These are phyloP conservation scores for Poeciliopsis retropinna DNA, from an alignment of 2,113 vertebrate species.

Conservation along the genomic window DNA sequence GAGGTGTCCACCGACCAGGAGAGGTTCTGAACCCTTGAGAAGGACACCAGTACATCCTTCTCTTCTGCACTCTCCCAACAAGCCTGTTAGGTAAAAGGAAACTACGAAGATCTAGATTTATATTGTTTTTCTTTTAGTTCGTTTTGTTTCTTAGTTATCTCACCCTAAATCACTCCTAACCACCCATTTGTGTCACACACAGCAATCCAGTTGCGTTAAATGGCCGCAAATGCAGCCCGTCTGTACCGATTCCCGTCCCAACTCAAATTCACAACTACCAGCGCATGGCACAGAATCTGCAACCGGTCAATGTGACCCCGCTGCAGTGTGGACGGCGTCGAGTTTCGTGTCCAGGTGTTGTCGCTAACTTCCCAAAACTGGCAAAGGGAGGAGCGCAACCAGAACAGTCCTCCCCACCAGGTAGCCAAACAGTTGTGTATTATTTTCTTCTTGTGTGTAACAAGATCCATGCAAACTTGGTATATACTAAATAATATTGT, in stretches of 20 bases:
- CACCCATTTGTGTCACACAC: background rate
- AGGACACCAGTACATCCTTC: conserved; percentile 84
- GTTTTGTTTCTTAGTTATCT: too few relatives aligned
- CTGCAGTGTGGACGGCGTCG: conserved; percentile 76
- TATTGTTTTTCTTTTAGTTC: background rate
- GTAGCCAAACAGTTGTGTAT: conserved; percentile 62
- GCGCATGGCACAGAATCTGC: conserved; percentile 91
- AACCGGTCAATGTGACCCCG: conserved; percentile 80
- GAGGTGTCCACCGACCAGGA: conserved; percentile 82
- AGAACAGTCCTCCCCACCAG: conserved; percentile 84
- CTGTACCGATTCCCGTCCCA: conserved; percentile 92
- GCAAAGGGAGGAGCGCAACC: conserved; percentile 83
- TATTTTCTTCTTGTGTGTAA: background rate
- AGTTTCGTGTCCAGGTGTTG: conserved; percentile 71
- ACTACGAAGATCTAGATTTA: background rate
- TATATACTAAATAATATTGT: background rate
- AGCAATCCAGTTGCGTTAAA: conserved; percentile 78
- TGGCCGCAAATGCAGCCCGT: conserved; percentile 81
- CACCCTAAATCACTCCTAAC: background rate
- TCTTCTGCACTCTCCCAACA: conserved; percentile 78
- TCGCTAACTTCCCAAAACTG: conserved; percentile 72
- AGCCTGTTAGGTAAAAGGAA: conserved; percentile 83
- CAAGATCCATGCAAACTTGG: background rate
- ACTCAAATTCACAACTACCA: conserved; percentile 94
- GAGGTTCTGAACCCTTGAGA: conserved; percentile 78